Evolutionary conservation across 2,888 invertebrate genomes (phyloP).

Genomic region (Trisateles emortualis): DNA sequence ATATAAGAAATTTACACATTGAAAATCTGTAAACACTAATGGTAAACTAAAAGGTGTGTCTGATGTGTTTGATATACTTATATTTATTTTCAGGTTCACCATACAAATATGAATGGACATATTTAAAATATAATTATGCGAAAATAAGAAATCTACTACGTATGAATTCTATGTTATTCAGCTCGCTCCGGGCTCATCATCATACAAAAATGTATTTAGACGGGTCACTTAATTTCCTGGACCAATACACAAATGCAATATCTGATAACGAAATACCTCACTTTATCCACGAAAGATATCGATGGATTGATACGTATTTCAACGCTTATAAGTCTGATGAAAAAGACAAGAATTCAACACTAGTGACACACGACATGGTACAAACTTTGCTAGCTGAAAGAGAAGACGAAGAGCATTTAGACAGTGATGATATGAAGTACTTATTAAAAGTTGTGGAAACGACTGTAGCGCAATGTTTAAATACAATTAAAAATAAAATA

Average conservation of each 20-base stretch:
- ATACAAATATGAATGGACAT: conserved; percentile 9
- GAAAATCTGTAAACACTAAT: too few relatives aligned
- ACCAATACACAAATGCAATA: conserved; percentile 8
- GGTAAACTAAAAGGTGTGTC: too few relatives aligned
- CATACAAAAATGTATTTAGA: conserved; percentile 17
- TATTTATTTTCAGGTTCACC: conserved; percentile 15
- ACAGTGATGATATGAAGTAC: background rate
- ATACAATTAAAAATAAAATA: background rate
- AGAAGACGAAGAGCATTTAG: background rate
- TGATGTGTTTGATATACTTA: too few relatives aligned
- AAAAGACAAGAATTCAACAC: background rate
- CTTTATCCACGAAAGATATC: background rate
- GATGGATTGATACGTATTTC: background rate
- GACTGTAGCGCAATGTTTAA: background rate
- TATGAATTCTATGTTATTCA: conserved; percentile 9
- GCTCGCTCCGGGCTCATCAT: background rate
- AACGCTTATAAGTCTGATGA: too few relatives aligned
- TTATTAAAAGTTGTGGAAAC: background rate
- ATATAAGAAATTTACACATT: too few relatives aligned
- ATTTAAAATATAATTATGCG: conserved; percentile 14
- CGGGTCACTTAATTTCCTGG: conserved; percentile 23
- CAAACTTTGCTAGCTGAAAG: background rate
- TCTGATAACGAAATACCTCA: background rate
- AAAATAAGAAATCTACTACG: conserved; percentile 7
- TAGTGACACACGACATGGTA: conserved; percentile 7